Percentiles rank a stretch among this genome's conserved stretches.
phyloP scores from a whole-genome alignment of 2,113 vertebrate genomes.

The Anthoscopus minutus region DNA sequence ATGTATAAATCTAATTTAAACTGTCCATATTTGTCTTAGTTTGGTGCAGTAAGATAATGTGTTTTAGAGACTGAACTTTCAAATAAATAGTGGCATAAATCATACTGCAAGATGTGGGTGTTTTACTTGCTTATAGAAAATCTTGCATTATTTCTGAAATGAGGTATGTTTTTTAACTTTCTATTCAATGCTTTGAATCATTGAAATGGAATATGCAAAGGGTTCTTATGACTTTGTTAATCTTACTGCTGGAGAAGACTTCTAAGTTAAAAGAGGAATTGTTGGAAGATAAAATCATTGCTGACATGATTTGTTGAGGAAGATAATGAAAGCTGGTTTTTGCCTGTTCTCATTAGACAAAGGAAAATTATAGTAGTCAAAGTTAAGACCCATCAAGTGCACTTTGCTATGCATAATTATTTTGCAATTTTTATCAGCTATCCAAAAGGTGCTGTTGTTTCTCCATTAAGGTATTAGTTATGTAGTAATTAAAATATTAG shows the following conservation, averaged over 20 bases:
- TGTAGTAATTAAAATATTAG: neutral
- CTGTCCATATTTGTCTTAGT: neutral
- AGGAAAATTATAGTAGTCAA: neutral
- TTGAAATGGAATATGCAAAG: neutral
- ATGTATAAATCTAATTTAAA: neutral
- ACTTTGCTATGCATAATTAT: neutral
- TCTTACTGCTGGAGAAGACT: neutral
- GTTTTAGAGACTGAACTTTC: slow-evolving; percentile 12
- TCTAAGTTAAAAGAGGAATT: slow-evolving; percentile 23
- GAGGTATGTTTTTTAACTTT: neutral
- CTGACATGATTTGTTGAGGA: neutral
- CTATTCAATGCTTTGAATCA: neutral
- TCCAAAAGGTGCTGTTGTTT: neutral
- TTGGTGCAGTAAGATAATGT: neutral
- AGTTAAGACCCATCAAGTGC: neutral
- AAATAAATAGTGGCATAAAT: neutral
- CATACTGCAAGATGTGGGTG: neutral
- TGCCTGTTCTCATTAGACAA: slow-evolving; percentile 7
- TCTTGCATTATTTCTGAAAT: neutral
- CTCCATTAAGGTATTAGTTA: neutral
- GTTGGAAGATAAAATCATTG: neutral
- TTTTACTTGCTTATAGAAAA: neutral
- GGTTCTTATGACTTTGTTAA: neutral
- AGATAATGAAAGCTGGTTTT: neutral
- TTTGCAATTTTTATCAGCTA: neutral